phyloP scores from a whole-genome alignment of 2,113 vertebrate species.

The Semicossyphus pulcher region DNA sequence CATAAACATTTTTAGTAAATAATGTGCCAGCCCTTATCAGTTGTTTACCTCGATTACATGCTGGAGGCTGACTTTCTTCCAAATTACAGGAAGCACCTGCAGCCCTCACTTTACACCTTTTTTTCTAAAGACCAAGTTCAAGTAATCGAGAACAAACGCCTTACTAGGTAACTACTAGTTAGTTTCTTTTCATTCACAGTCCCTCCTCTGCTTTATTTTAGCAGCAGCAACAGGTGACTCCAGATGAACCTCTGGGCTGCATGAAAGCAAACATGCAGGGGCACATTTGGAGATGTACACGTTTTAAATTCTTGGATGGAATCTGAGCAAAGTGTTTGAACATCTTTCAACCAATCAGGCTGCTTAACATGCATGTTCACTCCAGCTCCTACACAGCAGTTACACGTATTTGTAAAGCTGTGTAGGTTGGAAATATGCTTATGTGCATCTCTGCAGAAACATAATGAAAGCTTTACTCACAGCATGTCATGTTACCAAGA shows the following conservation, averaged over 20 bases:
- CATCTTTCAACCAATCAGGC: neutral
- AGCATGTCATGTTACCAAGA: too few species aligned
- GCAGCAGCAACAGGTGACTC: neutral
- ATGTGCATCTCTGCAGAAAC: too few species aligned
- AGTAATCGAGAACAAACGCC: neutral
- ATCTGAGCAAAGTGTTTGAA: neutral
- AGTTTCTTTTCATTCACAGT: neutral
- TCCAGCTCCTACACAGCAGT: neutral
- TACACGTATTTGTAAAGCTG: too few species aligned
- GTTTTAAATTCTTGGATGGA: neutral
- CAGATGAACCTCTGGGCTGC: neutral
- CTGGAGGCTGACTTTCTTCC: neutral
- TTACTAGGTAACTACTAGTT: too few species aligned
- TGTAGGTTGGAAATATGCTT: too few species aligned
- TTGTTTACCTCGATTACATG: neutral
- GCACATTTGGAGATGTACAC: neutral
- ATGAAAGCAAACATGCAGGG: neutral
- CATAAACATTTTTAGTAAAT: neutral
- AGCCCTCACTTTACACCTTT: neutral
- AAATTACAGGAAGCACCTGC: slow-evolving; percentile 2
- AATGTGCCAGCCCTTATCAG: neutral
- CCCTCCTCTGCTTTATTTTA: neutral
- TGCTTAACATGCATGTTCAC: neutral
- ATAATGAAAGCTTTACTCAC: too few species aligned
- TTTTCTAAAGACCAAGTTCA: neutral